phyloP scores from a whole-genome alignment of 2,113 vertebrate genomes.

The Equus quagga region DNA sequence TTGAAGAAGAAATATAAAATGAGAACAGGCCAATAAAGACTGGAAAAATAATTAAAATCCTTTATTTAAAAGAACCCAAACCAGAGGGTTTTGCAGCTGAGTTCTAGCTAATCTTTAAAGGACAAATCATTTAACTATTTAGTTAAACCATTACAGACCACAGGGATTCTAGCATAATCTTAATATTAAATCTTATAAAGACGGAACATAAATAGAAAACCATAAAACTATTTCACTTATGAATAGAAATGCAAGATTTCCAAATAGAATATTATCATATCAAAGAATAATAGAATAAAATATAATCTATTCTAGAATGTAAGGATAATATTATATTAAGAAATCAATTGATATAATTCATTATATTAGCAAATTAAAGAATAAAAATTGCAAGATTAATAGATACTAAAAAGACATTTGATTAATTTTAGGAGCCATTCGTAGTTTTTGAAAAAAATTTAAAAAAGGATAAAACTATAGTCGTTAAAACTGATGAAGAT shows the following conservation, averaged over 20 bases:
- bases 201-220: not conserved
- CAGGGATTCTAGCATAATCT: not conserved
- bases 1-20: not conserved
- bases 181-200: constrained; percentile 10
- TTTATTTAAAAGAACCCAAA: not conserved
- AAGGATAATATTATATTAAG: not conserved
- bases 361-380: constrained; percentile 46
- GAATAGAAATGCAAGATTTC: not conserved
- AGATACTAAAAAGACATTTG: not conserved
- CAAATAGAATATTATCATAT: not conserved
- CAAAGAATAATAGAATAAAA: not conserved
- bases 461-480: not conserved
- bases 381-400: not conserved
- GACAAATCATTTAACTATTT: not conserved
- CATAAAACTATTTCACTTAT: not conserved
- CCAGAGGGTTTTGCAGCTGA: not conserved
- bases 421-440: not conserved
- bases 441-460: not conserved
- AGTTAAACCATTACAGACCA: not conserved
- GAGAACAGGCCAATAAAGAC: not conserved
- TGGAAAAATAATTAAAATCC: not conserved
- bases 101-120: not conserved
- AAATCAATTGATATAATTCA: not conserved
- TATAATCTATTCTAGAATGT: not conserved
- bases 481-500: not conserved